Evolutionary conservation across 2,797 vertebrate genomes (phyloP).

Genomic region (Enteromius mattozi): DNA sequence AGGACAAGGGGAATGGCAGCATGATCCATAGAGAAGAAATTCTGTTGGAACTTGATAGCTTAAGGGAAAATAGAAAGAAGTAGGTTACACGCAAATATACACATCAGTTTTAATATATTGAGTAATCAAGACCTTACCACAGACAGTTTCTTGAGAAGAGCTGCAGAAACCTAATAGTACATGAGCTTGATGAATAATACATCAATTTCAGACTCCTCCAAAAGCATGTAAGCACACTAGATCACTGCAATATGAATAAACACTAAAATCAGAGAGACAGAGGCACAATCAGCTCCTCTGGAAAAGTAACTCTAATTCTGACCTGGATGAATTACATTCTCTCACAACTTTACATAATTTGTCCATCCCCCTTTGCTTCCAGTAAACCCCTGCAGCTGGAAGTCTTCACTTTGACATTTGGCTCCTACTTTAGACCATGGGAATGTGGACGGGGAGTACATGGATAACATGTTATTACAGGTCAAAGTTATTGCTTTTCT

Average conservation of each 20-base stretch:
- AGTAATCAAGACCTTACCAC: neutral
- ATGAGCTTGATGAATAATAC: neutral
- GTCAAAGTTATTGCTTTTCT: neutral
- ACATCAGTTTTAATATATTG: neutral
- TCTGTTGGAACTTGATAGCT: neutral
- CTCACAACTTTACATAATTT: neutral
- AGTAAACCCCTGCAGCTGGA: slow-evolving; percentile 61
- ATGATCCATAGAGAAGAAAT: slow-evolving; percentile 62
- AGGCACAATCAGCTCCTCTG: neutral
- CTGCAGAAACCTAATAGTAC: neutral
- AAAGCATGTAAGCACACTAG: neutral
- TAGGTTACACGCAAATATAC: neutral
- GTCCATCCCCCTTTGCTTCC: slow-evolving; percentile 48
- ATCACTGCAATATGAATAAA: neutral
- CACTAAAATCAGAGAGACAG: neutral
- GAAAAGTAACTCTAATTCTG: slow-evolving; percentile 7
- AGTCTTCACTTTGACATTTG: slow-evolving; percentile 53
- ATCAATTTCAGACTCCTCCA: neutral
- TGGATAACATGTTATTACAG: neutral
- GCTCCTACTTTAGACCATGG: slow-evolving; percentile 4
- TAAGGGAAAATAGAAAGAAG: neutral
- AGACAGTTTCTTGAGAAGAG: neutral
- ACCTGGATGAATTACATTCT: neutral
- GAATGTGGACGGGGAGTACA: slow-evolving; percentile 28
- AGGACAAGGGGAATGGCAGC: slow-evolving; percentile 62